Evolutionary conservation across 2,888 invertebrate genomes (phyloP).

Genomic region (Electrophaes corylata): DNA sequence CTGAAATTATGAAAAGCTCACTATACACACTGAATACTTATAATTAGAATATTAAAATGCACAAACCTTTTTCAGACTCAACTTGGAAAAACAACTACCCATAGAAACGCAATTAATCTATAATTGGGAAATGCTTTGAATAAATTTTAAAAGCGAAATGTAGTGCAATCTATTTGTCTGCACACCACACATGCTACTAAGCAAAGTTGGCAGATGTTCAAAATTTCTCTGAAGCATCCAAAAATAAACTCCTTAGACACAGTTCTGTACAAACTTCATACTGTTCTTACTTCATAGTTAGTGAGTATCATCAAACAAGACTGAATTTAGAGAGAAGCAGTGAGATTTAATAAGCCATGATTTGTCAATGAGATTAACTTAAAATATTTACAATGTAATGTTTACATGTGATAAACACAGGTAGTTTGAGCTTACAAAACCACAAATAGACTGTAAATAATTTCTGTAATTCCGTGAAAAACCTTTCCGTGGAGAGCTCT

Average conservation of each 20-base stretch:
- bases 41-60: conserved; percentile 16
- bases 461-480: too few species aligned
- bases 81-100: conserved; percentile 81
- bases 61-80: conserved; percentile 73
- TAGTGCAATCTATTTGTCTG: conserved; percentile 22
- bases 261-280: conserved; percentile 65
- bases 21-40: conserved; percentile 16
- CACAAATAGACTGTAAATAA: too few species aligned
- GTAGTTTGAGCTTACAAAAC: too few species aligned
- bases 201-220: conserved; percentile 70
- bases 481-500: too few species aligned
- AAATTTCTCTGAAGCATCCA: conserved; percentile 63
- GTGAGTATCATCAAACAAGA: conserved; percentile 14
- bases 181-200: conserved; percentile 32
- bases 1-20: conserved; percentile 56
- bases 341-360: neutral
- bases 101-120: conserved; percentile 44
- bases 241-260: conserved; percentile 66
- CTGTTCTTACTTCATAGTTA: conserved; percentile 12
- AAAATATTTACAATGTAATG: too few species aligned
- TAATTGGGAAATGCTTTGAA: conserved; percentile 15
- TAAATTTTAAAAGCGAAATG: conserved; percentile 17
- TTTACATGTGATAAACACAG: too few species aligned
- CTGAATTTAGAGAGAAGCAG: neutral
- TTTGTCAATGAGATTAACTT: neutral